Evolutionary conservation across 2,888 invertebrate species (phyloP).

Genomic region (Callimorpha dominula): DNA sequence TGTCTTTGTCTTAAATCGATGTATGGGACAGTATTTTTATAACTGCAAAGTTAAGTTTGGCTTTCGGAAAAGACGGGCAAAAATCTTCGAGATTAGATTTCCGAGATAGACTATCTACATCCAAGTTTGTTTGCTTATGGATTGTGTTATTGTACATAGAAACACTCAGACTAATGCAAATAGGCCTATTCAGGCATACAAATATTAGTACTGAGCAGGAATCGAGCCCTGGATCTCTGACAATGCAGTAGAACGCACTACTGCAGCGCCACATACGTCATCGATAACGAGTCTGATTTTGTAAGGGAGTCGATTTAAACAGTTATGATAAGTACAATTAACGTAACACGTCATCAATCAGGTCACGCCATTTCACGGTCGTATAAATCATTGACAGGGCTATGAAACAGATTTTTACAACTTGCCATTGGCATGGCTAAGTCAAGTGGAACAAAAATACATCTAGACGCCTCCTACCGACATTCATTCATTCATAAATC

Average conservation of each 20-base stretch:
- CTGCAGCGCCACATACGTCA: background rate
- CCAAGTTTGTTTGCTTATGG: too few species aligned
- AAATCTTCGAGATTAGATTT: too few species aligned
- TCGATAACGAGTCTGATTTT: background rate
- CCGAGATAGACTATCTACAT: background rate
- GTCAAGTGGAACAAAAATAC: conserved; percentile 83
- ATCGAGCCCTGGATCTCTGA: background rate
- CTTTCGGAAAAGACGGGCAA: too few species aligned
- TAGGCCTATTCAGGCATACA: background rate
- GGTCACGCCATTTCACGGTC: conserved; percentile 72
- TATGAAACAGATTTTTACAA: conserved; percentile 80
- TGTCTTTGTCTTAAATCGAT: too few species aligned
- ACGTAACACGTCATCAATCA: conserved; percentile 16
- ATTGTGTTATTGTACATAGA: too few species aligned
- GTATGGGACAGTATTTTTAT: too few species aligned
- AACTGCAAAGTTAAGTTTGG: too few species aligned
- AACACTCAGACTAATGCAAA: too few species aligned
- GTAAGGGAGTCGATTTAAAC: background rate
- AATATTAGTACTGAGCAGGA: background rate
- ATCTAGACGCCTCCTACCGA: conserved; percentile 76
- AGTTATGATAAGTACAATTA: conserved; percentile 5
- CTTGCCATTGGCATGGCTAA: conserved; percentile 73
- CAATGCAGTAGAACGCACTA: background rate
- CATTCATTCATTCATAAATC: conserved; percentile 79
- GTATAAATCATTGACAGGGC: conserved; percentile 74